Evolutionary conservation across 2,888 invertebrate genomes (phyloP), one percentile per base, ranked within the genome.

Genomic region (Plusia festucae): DNA sequence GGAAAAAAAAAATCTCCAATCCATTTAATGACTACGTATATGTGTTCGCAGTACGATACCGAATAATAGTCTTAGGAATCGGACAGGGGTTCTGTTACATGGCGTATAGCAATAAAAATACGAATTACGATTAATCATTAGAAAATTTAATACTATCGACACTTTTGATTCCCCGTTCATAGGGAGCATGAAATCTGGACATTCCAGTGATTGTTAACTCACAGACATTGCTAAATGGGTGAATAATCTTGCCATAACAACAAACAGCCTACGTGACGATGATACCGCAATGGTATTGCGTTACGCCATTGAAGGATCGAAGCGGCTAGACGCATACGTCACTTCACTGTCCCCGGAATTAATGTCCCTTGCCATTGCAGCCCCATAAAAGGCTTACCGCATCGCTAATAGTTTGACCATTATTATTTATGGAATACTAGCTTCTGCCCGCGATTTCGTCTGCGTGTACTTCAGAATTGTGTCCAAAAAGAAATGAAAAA

Each of bases 251-350:
- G 46, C 15, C 22, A 24, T 24, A 34, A 27, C 46, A 11, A 55
- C 54, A 59, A 40, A n/a, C 64, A 73, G 67, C 76, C 63, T 70
- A 62, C 58, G 70, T 69, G 68, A 63, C 59, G 16, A 59, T 46
- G 22, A 20, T 24, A 56, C 34, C 58, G 46, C 55, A 32, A 13
- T 34, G 20, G 58, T 72, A 60, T 68, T 61, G 32, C 49, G 44
- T 71, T 75, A 78, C 75, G 62, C 60, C 57, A 54, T 66, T 66
- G 73, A 76, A 77, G 85, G 90, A 91, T 92, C 91, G 92, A 93
- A 90, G 64, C 72, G 93, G 91, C 93, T 90, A 93, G 93, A 93
- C 93, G 70, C 90, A 91, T 91, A 87, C 88, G 88, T 91, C 91
- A 91, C 82, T 77, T 79, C 81, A 70, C 68, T 80, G 81, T 86